Evolutionary conservation across 2,888 invertebrate species (phyloP), one percentile per base, ranked within the genome.

Genomic region (Leptinotarsa rubiginosa): DNA sequence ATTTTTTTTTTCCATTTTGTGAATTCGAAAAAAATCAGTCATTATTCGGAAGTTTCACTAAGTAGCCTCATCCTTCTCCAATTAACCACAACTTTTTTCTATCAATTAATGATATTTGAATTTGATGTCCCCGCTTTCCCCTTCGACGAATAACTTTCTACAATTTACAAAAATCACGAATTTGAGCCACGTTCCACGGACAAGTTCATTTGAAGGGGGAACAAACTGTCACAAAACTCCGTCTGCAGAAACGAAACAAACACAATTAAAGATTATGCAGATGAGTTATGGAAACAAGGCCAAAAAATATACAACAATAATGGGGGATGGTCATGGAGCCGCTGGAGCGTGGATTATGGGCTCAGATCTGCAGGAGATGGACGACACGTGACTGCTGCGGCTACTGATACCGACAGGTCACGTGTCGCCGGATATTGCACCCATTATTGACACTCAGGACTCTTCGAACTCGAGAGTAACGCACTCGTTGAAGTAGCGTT

Each of bases 381-480:
- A 73, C 72, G 79, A 81, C 87, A 86, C 87, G 87, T 87, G 87
- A 81, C 85, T 81, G 78, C 85, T 87, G 87, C 80, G 87, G 86
- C 86, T 82, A 85, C 86, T 86, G 87, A 87, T 87, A 87, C 82
- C 81, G 86, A 86, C 86, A 84, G 86, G 84, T 85, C 87, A 87
- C 86, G 87, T 87, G 87, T 79, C 85, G 70, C 65, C 31, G 74
- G 75, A 72, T 72, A 72, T 70, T 67, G 68, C 47, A 47, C 54
- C 52, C 68, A 65, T 73, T 75, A 73, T 77, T 73, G 64, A 50
- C 69, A 56, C 49, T 68, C 65, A 65, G 50, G 64, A 18, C 31
- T 62, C 41, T 62, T 62, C 41, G n/a, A 62, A 41, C 62, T 31
- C 62, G 13, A 41, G 62, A 31, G 62, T 62, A 62, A 62, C 31